Conservation (phyloP, 2,888 invertebrate species). For the Zonitis immaculata region DNA sequence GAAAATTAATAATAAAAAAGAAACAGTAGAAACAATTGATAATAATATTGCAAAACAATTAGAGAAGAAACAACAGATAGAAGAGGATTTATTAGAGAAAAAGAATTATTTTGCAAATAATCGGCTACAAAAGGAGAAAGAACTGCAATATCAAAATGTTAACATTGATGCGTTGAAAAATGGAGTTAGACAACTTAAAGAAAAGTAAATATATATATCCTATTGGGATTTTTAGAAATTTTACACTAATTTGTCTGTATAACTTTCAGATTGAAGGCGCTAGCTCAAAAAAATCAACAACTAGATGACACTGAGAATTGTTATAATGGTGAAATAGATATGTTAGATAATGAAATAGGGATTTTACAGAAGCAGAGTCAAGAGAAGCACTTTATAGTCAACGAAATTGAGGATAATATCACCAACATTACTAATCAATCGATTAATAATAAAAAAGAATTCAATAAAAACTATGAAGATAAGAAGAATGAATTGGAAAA, state of each 20-base stretch:
- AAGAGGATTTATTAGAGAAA: neutral
- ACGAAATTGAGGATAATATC: neutral
- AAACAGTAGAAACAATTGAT: neutral
- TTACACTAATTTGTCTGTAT: neutral
- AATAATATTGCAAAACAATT: neutral
- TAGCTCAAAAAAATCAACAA: neutral
- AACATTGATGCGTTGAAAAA: neutral
- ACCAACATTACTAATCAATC: neutral
- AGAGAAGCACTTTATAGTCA: neutral
- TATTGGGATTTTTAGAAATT: neutral
- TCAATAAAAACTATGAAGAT: neutral
- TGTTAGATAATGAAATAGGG: neutral
- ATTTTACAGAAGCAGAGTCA: neutral
- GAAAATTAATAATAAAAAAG: neutral
- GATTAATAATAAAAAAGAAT: neutral
- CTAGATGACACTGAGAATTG: neutral
- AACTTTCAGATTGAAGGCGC: neutral
- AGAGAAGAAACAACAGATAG: neutral
- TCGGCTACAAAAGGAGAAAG: neutral
- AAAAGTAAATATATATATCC: neutral
- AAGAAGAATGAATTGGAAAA: neutral
- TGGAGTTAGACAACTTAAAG: neutral
- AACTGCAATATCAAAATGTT: neutral
- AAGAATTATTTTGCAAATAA: neutral
- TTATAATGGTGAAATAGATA: neutral